Evolutionary conservation across 2,888 invertebrate species (phyloP), one percentile per base, ranked within the genome.

Genomic region (Theristus sp.): DNA sequence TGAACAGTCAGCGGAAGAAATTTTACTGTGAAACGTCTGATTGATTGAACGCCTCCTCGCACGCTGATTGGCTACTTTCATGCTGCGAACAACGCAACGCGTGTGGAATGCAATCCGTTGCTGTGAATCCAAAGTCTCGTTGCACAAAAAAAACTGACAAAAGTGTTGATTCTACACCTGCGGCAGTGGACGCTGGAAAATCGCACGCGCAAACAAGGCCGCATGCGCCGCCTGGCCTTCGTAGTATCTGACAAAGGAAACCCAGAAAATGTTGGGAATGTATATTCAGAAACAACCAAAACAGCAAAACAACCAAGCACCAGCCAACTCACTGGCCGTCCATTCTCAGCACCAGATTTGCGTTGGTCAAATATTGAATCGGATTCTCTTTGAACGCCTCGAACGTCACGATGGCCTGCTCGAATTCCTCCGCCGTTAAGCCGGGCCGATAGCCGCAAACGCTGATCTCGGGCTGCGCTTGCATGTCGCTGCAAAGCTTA

Each of bases 381-480:
- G 87, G 85, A 75, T 86, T 85, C 59, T 77, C 75, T 52, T 75
- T 73, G 62, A 82, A 75, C 66, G 83, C 82, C 63, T 82, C 81
- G 69, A 80, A 83, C 3, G 81, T 79, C 20, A 84, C 77, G 25
- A 81, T 71, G 68, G 81, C 79, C 61, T 81, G 80, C 66, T 81
- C 77, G 69, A 85, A 85, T 63, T 80, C 79, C 63, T 83, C 82
- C 64, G 81, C 78, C 0, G 80, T 78, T 0, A 82, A 79, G 10
- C 20, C 46, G 47, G 46, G 20, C 27, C 27, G 22, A 47, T 47
- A 29, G 2, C 57, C 57, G 47, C 57, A 57, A 25, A 57, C 3
- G 3, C 22, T n/a, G 30, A 57, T 26, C 25, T 24, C 27, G n/a
- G 29, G 65, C 24, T 29, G 25, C 13, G 13, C 53, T n/a, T 6